These are phyloP conservation scores for Ametastegia equiseti DNA, from an alignment of 2,888 invertebrate genomes.

Conservation along the genomic window DNA sequence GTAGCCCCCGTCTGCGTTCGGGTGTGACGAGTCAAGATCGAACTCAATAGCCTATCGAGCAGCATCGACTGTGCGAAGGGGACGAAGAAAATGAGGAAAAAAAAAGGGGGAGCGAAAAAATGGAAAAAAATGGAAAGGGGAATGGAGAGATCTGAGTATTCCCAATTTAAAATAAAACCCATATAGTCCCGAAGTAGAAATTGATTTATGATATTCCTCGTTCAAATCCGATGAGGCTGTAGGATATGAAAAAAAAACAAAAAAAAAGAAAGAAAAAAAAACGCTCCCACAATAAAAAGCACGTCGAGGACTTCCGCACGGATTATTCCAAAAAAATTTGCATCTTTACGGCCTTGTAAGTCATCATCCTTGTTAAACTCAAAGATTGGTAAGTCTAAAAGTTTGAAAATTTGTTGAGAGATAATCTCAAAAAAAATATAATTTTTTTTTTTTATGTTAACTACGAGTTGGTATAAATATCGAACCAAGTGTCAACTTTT, in stretches of 20 bases:
- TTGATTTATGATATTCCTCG: conserved; percentile 24
- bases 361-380: not conserved
- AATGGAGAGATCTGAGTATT: conserved; percentile 38
- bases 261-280: not conserved
- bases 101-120: not conserved
- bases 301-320: not conserved
- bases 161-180: conserved; percentile 44
- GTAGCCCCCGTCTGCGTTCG: conserved; percentile 51
- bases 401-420: no score
- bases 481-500: no score
- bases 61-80: not conserved
- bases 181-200: not conserved
- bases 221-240: conserved; percentile 23
- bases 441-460: no score
- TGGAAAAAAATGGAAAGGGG: not conserved
- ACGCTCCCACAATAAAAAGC: not conserved
- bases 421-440: no score
- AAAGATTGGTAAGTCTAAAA: no score
- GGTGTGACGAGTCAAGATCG: conserved; percentile 51
- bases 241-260: conserved; percentile 14
- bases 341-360: not conserved
- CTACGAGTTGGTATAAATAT: no score
- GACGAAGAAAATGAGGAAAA: not conserved
- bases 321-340: not conserved
- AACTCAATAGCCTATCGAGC: conserved; percentile 18